These are phyloP conservation scores for Sarcophaga caerulescens DNA, from an alignment of 2,888 invertebrate genomes.

Conservation along the genomic window DNA sequence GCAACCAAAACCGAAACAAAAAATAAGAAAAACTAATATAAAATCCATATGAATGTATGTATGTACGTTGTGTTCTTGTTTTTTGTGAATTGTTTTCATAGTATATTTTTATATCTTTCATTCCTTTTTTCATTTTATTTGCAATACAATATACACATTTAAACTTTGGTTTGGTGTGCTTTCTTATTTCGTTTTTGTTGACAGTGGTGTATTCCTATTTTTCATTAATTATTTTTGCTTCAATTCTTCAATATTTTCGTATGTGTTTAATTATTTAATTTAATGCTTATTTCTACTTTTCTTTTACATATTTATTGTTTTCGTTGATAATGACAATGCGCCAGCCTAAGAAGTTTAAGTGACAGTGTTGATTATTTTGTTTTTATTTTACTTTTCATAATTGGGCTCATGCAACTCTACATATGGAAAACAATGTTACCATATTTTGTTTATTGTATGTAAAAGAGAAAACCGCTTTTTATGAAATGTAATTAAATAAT, in stretches of 20 bases:
- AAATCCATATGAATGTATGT: background rate
- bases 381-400: background rate
- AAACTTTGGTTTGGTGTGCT: conserved; percentile 44
- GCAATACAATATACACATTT: background rate
- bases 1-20: background rate
- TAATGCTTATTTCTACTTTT: background rate
- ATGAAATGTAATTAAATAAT: too few relatives aligned
- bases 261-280: background rate
- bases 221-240: conserved; percentile 16
- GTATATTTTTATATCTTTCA: conserved; percentile 39
- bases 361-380: conserved; percentile 41
- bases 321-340: conserved; percentile 8
- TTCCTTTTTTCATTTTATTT: conserved; percentile 28
- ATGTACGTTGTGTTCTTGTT: conserved; percentile 2
- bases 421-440: background rate
- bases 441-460: conserved; percentile 1
- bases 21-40: too few relatives aligned
- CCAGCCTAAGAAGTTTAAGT: conserved; percentile 11
- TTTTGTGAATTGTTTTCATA: conserved; percentile 41
- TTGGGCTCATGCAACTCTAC: conserved; percentile 21
- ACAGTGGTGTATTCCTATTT: conserved; percentile 59
- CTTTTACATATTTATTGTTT: background rate
- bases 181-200: conserved; percentile 50
- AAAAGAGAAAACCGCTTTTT: background rate
- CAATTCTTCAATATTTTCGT: background rate